A percentile compares a stretch with the other conserved stretches of the same genome.
phyloP scores from a whole-genome alignment of 2,888 invertebrate genomes.

The Athripsodes cinereus region DNA sequence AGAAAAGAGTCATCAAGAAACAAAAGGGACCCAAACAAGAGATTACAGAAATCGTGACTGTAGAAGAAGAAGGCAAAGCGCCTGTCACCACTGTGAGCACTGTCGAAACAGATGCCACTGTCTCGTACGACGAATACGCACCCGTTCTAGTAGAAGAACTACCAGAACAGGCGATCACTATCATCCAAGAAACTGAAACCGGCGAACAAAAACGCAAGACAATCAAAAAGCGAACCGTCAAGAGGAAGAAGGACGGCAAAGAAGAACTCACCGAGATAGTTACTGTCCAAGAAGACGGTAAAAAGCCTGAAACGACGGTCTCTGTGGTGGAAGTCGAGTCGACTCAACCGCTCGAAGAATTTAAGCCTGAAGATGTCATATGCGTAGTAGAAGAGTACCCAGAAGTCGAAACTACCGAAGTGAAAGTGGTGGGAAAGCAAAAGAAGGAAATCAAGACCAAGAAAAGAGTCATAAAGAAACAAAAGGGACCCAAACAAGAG shows the following conservation, averaged over 20 bases:
- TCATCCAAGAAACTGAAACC: not conserved
- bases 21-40: conserved; percentile 36
- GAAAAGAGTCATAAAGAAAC: conserved; percentile 23
- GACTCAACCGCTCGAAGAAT: conserved; percentile 29
- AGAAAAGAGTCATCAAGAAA: conserved; percentile 38
- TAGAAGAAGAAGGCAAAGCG: conserved; percentile 34
- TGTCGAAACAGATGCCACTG: conserved; percentile 25
- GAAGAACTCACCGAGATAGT: conserved; percentile 29
- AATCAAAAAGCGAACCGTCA: conserved; percentile 31
- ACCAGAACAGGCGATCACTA: conserved; percentile 27
- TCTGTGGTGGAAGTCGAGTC: conserved; percentile 27
- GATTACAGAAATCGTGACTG: conserved; percentile 35
- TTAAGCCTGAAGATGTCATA: conserved; percentile 31
- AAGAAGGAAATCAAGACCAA: not conserved
- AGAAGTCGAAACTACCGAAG: not conserved
- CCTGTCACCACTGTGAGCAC: conserved; percentile 30
- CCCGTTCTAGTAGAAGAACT: conserved; percentile 15
- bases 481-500: conserved; percentile 10
- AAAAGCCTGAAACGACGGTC: conserved; percentile 25
- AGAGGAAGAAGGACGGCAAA: conserved; percentile 31
- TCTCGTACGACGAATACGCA: conserved; percentile 28
- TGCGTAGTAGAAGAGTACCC: not conserved
- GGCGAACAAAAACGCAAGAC: conserved; percentile 33
- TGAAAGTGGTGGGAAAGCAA: not conserved
- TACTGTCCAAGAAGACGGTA: conserved; percentile 32